Base-by-base conservation (phyloP, 53 echinoderm and acorn worm genomes). In the Astropecten irregularis region DNA sequence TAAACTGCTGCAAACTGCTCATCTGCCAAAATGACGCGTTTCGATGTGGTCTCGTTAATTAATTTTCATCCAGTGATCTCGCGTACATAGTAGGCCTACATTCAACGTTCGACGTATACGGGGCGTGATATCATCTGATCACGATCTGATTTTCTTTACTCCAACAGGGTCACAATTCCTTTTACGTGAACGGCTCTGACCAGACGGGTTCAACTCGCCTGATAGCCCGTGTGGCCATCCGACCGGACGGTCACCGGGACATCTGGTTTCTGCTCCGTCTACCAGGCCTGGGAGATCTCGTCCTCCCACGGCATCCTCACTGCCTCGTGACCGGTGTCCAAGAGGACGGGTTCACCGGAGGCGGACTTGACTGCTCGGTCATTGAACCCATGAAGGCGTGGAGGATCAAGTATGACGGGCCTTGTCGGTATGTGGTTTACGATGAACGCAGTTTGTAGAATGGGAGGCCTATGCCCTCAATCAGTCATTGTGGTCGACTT, bases 201-300 rank as follows among this genome's bases (percentile, higher is more conserved):
- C 57, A 59, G 25, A 42, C 69, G 13, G 89, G 89, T 44, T 59
- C 66, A 34, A 62, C 63, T 18, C 84, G 90, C 52, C 73, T 90
- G 56, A 86, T 90, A 2, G 66, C 72, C 9, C 71, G 86, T 82
- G 71, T 90, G 9, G 90, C 82, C 36, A 72, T 86, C 20, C 38
- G 86, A 46, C 90, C 86, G 30, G 49, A 71, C 11, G 49, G 56
- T 3, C 60, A 38, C 32, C 71, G 48, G 32, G 82, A 82, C 26
- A 81, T 79, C 30, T 90, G 90, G 90, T 90, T 90, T 32, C 30
- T 90, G 2, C 71, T 90, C 9, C 63, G 86, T 53, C 86, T 90
- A 10, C 90, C 90, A 2, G 86, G 60, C 40, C 52, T 73, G 5
- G 90, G 90, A 3, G 82, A 86, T 33, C 58, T 90, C 37, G 86